Conservation (phyloP, 2,888 invertebrate genomes). For the Drosophila meridiana region DNA sequence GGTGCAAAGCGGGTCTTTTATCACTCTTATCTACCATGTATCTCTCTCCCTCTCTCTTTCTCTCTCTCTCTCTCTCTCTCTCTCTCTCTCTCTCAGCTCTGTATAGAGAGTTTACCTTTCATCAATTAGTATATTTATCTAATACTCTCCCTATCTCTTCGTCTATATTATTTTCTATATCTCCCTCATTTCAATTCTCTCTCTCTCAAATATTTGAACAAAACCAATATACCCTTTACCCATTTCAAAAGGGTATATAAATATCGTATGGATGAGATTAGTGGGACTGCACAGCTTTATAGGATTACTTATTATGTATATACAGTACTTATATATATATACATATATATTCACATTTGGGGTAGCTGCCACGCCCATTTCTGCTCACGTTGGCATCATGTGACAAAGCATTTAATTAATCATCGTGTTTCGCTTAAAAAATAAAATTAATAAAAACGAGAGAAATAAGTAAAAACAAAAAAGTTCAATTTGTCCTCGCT, state of each 20-base stretch:
- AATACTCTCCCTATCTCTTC: not conserved
- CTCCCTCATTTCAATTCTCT: too few relatives aligned
- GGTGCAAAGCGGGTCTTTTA: not conserved
- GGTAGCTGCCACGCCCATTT: slow-evolving; percentile 14
- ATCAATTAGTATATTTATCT: too few relatives aligned
- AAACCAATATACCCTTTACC: not conserved
- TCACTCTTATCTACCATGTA: not conserved
- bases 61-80: not conserved
- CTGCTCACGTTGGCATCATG: slow-evolving; percentile 10
- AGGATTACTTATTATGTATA: not conserved
- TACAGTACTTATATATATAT: not conserved
- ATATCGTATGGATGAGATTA: slow-evolving; percentile 45
- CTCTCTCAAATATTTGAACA: not conserved
- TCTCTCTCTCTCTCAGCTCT: not conserved
- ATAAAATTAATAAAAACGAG: not conserved
- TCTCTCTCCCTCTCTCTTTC: not conserved
- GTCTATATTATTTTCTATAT: too few relatives aligned
- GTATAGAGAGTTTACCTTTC: too few relatives aligned
- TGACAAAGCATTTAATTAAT: slow-evolving; percentile 46
- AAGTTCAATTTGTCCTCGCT: slow-evolving; percentile 34
- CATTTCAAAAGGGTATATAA: not conserved
- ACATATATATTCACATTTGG: not conserved
- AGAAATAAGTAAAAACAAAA: slow-evolving; percentile 7
- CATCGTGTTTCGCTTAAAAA: slow-evolving; percentile 31
- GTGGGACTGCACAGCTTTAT: not conserved